Percentiles rank a stretch among this genome's conserved stretches.
Conservation (phyloP, 2,113 vertebrate genomes). For the Crotalus viridis region DNA sequence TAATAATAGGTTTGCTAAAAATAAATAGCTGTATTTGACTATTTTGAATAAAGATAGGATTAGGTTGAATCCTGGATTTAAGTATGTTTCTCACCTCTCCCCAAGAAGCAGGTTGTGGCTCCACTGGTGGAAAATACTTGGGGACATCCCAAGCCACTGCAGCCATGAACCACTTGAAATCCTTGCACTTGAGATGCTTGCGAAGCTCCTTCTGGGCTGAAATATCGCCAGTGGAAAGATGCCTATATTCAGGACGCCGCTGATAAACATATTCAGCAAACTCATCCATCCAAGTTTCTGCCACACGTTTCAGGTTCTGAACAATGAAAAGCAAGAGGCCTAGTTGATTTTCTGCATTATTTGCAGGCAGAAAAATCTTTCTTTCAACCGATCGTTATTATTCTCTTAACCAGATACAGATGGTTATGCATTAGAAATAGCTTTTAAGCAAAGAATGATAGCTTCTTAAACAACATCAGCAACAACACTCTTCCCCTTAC, state of each 20-base stretch:
- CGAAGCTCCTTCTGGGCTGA: constrained; percentile 85
- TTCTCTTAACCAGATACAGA: neutral
- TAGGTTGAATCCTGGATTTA: neutral
- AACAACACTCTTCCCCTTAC: neutral
- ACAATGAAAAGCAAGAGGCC: constrained; percentile 1
- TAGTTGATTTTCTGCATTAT: neutral
- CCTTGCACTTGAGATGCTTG: constrained; percentile 85
- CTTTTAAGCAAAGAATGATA: constrained; percentile 2
- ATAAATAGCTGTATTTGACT: neutral
- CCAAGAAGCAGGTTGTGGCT: constrained; percentile 85
- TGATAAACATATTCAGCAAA: constrained; percentile 89
- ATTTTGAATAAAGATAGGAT: neutral
- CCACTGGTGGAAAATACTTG: constrained; percentile 87
- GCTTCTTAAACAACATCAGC: constrained; percentile 22
- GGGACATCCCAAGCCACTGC: constrained; percentile 88
- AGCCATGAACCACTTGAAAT: constrained; percentile 91
- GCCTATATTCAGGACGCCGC: constrained; percentile 84
- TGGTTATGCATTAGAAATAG: constrained; percentile 14
- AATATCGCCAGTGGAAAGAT: constrained; percentile 86
- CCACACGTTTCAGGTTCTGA: constrained; percentile 88
- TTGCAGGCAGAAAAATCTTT: neutral
- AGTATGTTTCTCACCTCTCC: constrained; percentile 78
- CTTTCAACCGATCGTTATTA: neutral
- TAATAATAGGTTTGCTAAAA: neutral
- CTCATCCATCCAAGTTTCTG: constrained; percentile 92